These are phyloP conservation scores for Drosophila punjabiensis DNA, from an alignment of 1,140 invertebrate genomes.

Conservation along the genomic window DNA sequence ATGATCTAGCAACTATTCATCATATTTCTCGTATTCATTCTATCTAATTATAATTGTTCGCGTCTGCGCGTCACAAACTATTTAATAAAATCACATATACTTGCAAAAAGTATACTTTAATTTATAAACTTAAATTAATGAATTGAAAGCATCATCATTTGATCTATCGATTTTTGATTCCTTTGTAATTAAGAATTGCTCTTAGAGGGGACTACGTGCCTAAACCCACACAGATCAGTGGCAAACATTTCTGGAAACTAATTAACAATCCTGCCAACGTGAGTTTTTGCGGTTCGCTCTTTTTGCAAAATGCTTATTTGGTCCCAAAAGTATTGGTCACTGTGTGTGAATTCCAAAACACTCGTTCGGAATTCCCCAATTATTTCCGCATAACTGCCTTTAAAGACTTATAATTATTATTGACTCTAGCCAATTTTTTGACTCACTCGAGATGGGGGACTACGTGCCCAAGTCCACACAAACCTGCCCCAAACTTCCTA, in stretches of 20 bases:
- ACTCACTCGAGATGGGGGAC: slow-evolving; percentile 27
- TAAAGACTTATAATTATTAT: slow-evolving; percentile 23
- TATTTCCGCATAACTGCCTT: slow-evolving; percentile 37
- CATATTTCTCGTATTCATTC: no score
- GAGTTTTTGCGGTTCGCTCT: slow-evolving; percentile 1
- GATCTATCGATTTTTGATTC: background rate
- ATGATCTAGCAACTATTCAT: no score
- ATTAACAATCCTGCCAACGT: slow-evolving; percentile 58
- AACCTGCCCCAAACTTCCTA: slow-evolving; percentile 28
- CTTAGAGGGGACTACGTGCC: slow-evolving; percentile 47
- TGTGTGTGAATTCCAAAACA: background rate
- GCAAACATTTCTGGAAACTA: slow-evolving; percentile 25
- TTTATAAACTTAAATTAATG: background rate
- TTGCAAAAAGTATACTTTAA: background rate
- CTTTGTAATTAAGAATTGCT: slow-evolving; percentile 1
- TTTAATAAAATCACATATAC: background rate
- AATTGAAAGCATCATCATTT: background rate
- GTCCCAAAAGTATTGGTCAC: background rate
- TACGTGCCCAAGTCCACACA: slow-evolving; percentile 67
- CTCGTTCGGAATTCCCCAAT: slow-evolving; percentile 13
- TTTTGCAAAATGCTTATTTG: background rate
- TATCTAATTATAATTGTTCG: no score
- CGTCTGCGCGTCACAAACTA: no score
- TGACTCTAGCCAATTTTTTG: slow-evolving; percentile 19
- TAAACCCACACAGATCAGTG: slow-evolving; percentile 36